Evolutionary conservation across 2,797 vertebrate genomes (phyloP), one percentile per base, ranked within the genome.

Genomic region (Falco cherrug): DNA sequence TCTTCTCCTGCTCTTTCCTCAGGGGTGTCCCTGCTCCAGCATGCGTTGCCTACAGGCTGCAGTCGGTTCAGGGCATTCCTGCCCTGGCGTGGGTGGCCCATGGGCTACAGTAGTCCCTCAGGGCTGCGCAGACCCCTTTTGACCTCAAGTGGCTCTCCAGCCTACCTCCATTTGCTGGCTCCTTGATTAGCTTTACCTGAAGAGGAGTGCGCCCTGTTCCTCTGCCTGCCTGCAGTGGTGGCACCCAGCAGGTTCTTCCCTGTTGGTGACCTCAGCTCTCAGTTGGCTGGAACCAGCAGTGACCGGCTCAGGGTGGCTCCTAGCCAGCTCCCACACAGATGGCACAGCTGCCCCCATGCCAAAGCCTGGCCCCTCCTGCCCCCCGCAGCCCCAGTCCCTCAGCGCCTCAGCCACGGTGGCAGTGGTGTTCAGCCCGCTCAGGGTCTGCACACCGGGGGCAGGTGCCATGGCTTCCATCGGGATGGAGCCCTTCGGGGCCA

Each of bases 361-460:
- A 7, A 61, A 69, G 50, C 25, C 37, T 57, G 20, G 2, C 33
- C 21, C 29, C 24, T 68, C 41, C 39, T 19, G 63, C 45, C 43
- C 35, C 2, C 20, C 16, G 33, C 61, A 41, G 68, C 43, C 67
- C 45, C 8, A 0, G 33, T n/a, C 54, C 28, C 69, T 35, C 37
- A 9, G 21, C 28, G 17, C 33, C 51, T 65, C 60, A 13, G 43
- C 47, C 19, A 2, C 2, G 0, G 37, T 3, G 24, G 48, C 3
- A 2, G 22, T 7, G 20, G 24, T 24, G 21, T 12, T 56, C 0
- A 2, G 24, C 68, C 50, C 1, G 1, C 28, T 21, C 29, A 7
- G 57, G n/a, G 57, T 31, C 21, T 45, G 35, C 33, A 2, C 35
- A 5, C 5, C 16, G 8, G 29, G 54, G 12, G 24, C 33, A 16